phyloP scores from a whole-genome alignment of 2,888 invertebrate genomes.

The Drosophila mercatorum region DNA sequence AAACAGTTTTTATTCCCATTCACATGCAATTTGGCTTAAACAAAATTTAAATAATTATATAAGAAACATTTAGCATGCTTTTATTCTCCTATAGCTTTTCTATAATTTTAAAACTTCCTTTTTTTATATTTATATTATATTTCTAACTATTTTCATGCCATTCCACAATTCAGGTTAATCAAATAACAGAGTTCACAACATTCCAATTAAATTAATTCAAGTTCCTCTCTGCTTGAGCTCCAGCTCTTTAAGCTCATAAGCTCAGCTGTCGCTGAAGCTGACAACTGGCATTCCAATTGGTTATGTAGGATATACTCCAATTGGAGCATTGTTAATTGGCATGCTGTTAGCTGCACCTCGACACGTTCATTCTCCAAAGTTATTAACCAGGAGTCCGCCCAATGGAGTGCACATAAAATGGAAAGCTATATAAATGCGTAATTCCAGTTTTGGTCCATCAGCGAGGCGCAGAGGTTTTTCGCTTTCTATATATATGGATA shows the following conservation, averaged over 20 bases:
- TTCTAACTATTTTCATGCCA: too few species aligned
- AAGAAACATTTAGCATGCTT: too few species aligned
- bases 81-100: too few species aligned
- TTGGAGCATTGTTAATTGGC: conserved; percentile 45
- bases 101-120: not conserved
- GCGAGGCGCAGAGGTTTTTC: conserved; percentile 12
- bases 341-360: conserved; percentile 43
- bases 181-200: not conserved
- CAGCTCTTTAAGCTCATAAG: not conserved
- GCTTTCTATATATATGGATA: not conserved
- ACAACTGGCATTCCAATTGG: conserved; percentile 17
- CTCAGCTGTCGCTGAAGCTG: not conserved
- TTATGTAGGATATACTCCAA: conserved; percentile 6
- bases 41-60: too few species aligned
- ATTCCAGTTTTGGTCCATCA: conserved; percentile 35
- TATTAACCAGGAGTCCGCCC: conserved; percentile 39
- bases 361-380: conserved; percentile 27
- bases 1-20: too few species aligned
- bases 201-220: not conserved
- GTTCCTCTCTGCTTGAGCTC: not conserved
- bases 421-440: conserved; percentile 37
- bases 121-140: too few species aligned
- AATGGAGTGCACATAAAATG: conserved; percentile 29
- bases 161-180: too few species aligned
- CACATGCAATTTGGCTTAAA: too few species aligned